Base-by-base conservation (phyloP, 2,797 vertebrate species). In the Myotis planiceps region DNA sequence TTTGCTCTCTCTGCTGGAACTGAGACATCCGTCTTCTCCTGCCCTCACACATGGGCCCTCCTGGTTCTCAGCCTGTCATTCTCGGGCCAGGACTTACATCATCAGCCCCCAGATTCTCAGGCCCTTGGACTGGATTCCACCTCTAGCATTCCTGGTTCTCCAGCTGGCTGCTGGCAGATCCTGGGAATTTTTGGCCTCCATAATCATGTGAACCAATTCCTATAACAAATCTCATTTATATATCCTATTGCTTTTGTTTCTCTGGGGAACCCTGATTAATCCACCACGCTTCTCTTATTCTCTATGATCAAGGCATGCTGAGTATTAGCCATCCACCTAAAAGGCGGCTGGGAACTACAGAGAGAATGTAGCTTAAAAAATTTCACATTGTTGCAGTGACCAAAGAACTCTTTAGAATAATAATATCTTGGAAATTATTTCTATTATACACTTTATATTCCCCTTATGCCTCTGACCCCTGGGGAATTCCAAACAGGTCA, bases 361-460 rank as follows among this genome's bases (percentile, higher is more conserved):
- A 34, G 37, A 92, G 32, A 45, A 78, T 14, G 3, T 25, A 74
- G 13, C 29, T 27, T 16, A 29, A 39, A 94, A 51, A 15, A 4
- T 49, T 13, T n/a, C 49, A 60, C 55, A 49, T 37, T 21, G 10
- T n/a, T 42, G 12, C 13, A 90, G 29, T 37, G 39, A 9, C n/a
- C 71, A 90, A 92, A 75, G 55, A 76, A 78, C 39, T 68, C 18
- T 89, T 79, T 45, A 88, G 19, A 94, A 51, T 49, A 49, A 69
- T 23, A 85, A 9, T 66, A 27, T 58, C 25, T 51, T 29, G 45
- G 47, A 42, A 72, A 78, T 49, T 45, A 19, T 49, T 49, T 85
- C 1, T 72, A 39, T 82, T 53, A 76, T 78, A 45, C 32, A 9
- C 23, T n/a, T 18, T 8, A 51, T n/a, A n/a, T 66, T 94, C 3